A percentile compares a stretch with the other conserved stretches of the same genome.
phyloP scores from a whole-genome alignment of 2,797 vertebrate genomes.

The Acanthopagrus latus region DNA sequence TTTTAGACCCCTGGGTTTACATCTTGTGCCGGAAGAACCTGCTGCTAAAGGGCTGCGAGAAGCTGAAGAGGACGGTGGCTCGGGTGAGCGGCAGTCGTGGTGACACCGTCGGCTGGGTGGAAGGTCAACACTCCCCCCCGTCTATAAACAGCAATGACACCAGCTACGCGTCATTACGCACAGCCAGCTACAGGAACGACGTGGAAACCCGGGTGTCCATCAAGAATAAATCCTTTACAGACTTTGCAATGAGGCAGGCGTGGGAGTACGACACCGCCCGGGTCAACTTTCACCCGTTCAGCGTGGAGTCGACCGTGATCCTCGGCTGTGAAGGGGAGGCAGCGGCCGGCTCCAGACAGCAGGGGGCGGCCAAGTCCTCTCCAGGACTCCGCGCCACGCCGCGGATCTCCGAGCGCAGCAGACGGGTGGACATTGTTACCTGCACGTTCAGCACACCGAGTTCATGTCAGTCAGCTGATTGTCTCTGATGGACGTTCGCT shows the following conservation, averaged over 20 bases:
- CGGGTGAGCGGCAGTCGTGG: slow-evolving; percentile 39
- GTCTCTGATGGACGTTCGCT: slow-evolving; percentile 52
- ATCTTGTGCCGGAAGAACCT: slow-evolving; percentile 88
- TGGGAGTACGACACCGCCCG: slow-evolving; percentile 83
- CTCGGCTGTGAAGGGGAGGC: slow-evolving; percentile 59
- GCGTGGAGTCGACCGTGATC: slow-evolving; percentile 70
- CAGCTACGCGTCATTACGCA: slow-evolving; percentile 85
- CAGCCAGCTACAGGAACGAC: slow-evolving; percentile 63
- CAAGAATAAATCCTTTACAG: slow-evolving; percentile 72
- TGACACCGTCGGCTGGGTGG: slow-evolving; percentile 71
- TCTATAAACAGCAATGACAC: slow-evolving; percentile 84
- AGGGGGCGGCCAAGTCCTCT: slow-evolving; percentile 15
- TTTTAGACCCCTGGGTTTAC: slow-evolving; percentile 89
- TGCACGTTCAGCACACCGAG: slow-evolving; percentile 83
- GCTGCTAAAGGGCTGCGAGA: slow-evolving; percentile 82
- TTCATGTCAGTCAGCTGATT: slow-evolving; percentile 75
- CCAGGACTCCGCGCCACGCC: slow-evolving; percentile 17
- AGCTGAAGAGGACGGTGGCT: slow-evolving; percentile 72
- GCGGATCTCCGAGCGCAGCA: slow-evolving; percentile 24
- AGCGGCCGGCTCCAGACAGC: slow-evolving; percentile 20
- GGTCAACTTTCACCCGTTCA: slow-evolving; percentile 85
- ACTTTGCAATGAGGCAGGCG: slow-evolving; percentile 79
- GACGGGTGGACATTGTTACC: slow-evolving; percentile 75
- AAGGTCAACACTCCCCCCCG: slow-evolving; percentile 76
- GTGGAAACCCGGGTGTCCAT: slow-evolving; percentile 24